phyloP scores from a whole-genome alignment of 2,113 vertebrate species.

The Pteropus alecto region DNA sequence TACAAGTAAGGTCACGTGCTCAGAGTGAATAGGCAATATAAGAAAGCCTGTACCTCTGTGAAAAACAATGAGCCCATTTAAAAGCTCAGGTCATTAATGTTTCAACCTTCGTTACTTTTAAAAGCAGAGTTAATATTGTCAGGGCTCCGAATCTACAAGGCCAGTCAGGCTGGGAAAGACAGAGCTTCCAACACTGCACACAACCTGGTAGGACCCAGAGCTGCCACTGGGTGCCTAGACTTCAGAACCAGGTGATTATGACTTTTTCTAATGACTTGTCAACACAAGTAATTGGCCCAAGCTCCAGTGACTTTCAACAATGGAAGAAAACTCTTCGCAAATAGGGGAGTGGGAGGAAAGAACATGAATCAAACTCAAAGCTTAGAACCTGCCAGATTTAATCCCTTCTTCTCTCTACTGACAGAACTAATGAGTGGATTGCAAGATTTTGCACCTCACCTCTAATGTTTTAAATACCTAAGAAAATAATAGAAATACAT shows the following conservation, averaged over 20 bases:
- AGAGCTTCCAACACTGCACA: neutral
- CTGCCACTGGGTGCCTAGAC: neutral
- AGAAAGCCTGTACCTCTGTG: neutral
- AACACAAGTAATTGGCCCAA: constrained; percentile 69
- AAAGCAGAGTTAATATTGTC: neutral
- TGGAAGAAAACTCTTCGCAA: constrained; percentile 62
- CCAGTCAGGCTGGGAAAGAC: no score
- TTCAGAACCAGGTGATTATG: constrained; percentile 29
- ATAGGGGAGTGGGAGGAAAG: constrained; percentile 43
- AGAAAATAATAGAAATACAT: constrained; percentile 66
- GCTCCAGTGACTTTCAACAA: constrained; percentile 64
- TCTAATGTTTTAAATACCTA: constrained; percentile 65
- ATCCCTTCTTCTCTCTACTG: constrained; percentile 63
- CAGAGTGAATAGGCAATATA: neutral
- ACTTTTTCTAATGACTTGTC: constrained; percentile 63
- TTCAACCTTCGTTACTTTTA: neutral
- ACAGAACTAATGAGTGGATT: constrained; percentile 70
- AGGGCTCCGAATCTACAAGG: neutral
- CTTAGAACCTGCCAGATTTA: constrained; percentile 72
- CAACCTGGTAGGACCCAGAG: neutral
- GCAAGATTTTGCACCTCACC: constrained; percentile 62
- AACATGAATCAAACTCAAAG: constrained; percentile 53
- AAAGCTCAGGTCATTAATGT: neutral
- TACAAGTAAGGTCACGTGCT: neutral
- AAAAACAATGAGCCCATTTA: neutral